Base-by-base conservation (phyloP, 2,113 vertebrate species). In the Phyllostomus discolor region DNA sequence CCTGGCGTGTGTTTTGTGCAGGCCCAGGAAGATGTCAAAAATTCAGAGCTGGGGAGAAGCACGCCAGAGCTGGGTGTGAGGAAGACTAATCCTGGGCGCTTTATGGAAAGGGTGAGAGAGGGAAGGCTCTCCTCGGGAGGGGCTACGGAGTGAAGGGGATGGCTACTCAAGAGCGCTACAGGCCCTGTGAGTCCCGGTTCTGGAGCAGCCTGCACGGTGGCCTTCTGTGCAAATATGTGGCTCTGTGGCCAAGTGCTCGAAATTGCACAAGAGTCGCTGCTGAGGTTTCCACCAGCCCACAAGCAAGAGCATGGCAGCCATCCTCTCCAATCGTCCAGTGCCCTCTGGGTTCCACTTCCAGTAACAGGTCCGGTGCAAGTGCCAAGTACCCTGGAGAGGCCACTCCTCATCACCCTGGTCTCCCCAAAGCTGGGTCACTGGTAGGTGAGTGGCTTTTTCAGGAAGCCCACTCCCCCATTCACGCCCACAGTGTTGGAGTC, bases 361-460 rank as follows among this genome's bases (percentile, higher is more conserved):
- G 99, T 95, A 99, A 98, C 98, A 99, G 99, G 98, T 99, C 99
- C 16, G 99, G 99, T 48, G 97, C 99, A 97, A 99, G 99, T 98
- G 98, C 99, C 0, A 98, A 99, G 97, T 99, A 98, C 94, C 98
- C 98, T 54, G 99, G 70, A 17, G 99, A 99, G 96, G 99, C 99
- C 96, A 99, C 99, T 97, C 99, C 99, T 83, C 76, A 33, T 98
- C 99, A 89, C 99, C 98, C 12, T 98, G 98, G 98, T 73, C 98
- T 99, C 92, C 99, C 99, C 76, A 99, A 99, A 92, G 95, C 99
- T 99, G 0, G 99, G 99, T 20, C 99, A 99, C 91, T 99, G 99
- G 99, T 99, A 99, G 99, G 99, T 99, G 88, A 99, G 99, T 90
- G 99, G 99, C 98, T 99, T 99, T 62, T 99, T 12, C 2, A 98